Evolutionary conservation across 2,797 vertebrate species (phyloP).

Genomic region (Monodelphis domestica): DNA sequence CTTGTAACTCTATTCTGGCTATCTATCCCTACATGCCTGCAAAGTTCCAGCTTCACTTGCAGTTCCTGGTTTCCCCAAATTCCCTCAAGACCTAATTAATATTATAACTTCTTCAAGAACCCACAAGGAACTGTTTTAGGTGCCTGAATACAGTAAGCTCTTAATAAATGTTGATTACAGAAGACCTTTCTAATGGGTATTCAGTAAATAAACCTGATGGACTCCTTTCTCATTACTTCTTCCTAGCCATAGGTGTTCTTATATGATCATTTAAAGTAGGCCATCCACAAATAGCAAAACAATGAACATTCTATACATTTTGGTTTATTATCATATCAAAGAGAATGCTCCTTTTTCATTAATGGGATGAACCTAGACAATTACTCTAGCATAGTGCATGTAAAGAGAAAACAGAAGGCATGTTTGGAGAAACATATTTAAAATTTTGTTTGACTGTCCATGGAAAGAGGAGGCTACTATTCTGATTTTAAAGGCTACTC

Average conservation of each 20-base stretch:
- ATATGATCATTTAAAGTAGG: background rate
- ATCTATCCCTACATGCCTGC: background rate
- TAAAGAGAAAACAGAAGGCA: background rate
- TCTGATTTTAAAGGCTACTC: background rate
- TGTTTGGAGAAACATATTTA: conserved; percentile 29
- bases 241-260: background rate
- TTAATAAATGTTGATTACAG: conserved; percentile 2
- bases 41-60: background rate
- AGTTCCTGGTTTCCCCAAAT: background rate
- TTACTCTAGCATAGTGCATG: background rate
- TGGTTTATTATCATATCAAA: background rate
- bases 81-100: background rate
- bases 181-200: background rate
- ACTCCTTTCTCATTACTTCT: background rate
- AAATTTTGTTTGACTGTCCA: conserved; percentile 1
- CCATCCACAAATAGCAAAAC: background rate
- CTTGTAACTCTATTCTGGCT: background rate
- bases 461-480: background rate
- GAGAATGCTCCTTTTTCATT: background rate
- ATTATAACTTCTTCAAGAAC: background rate
- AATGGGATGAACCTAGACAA: background rate
- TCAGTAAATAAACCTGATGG: background rate
- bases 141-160: background rate
- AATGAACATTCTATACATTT: background rate
- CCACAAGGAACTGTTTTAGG: background rate